Evolutionary conservation across 2,797 vertebrate genomes (phyloP), one percentile per base, ranked within the genome.

Genomic region (Onychomys arenicola): DNA sequence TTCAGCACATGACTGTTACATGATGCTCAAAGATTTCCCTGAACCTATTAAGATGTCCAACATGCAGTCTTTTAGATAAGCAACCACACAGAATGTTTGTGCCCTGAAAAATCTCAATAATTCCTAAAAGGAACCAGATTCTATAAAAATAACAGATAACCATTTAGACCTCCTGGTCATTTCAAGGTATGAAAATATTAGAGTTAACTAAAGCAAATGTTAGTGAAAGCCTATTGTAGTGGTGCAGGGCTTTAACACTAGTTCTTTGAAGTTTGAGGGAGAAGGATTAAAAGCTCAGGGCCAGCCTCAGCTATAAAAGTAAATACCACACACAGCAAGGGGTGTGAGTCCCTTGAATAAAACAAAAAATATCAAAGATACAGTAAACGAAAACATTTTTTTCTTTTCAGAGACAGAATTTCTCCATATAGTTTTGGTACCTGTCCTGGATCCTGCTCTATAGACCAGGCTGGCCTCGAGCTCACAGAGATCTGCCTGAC

Each of bases 71-170:
- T 95, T 89, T 52, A 96, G 90, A 91, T 96, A 98, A 97, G 97
- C 96, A 97, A 96, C 96, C 83, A 88, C 59, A 97, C 75, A 49
- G 78, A 96, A 93, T 98, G 97, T 97, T 97, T 91, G 71, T 93
- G 89, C 91, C 90, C 76, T 92, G 29, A 52, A 98, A 85, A 73
- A 52, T 49, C 77, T 37, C 76, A 40, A 78, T 69, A 94, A 90
- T 95, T 94, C 96, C 76, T 55, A 94, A 97, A 90, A 97, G 94
- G 25, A 43, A 96, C 67, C 27, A 89, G 25, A 71, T 81, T 95
- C 76, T 95, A 84, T 96, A 94, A 96, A 98, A 98, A 98, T 90
- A 98, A 95, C 71, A 71, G 85, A 88, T 87, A 82, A 27, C 23
- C 17, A 59, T 92, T 88, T 85, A 75, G 25, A 82, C 10, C 7